phyloP scores from a whole-genome alignment of 2,113 vertebrate species.

The Cynopterus brachyotis region DNA sequence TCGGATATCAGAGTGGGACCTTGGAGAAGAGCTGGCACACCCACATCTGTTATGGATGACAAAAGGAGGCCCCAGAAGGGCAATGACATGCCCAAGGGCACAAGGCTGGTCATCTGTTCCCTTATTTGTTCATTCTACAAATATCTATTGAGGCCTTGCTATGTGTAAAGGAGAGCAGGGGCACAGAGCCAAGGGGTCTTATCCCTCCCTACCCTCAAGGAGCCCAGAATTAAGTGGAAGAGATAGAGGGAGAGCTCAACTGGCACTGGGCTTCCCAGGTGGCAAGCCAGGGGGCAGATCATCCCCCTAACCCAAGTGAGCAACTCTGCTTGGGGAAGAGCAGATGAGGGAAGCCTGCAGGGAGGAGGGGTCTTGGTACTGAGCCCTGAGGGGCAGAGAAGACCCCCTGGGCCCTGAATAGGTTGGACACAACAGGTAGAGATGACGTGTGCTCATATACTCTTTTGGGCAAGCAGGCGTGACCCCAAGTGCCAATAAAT shows the following conservation, averaged over 20 bases:
- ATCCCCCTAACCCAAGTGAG: not conserved
- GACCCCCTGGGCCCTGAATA: not conserved
- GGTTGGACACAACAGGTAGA: not conserved
- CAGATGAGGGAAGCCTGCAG: not conserved
- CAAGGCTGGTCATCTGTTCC: not conserved
- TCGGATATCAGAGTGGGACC: fast-evolving
- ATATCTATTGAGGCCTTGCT: not conserved
- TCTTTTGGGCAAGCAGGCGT: not conserved
- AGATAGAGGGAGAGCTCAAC: no score
- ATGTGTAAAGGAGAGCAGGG: fast-evolving
- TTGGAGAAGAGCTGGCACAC: fast-evolving
- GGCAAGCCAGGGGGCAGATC: not conserved
- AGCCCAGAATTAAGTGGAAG: not conserved
- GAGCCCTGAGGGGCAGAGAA: not conserved
- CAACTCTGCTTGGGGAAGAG: not conserved
- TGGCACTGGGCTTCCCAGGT: not conserved
- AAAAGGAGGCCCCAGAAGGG: not conserved
- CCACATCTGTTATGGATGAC: not conserved
- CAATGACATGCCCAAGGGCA: not conserved
- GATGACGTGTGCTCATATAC: not conserved
- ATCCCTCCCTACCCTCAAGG: not conserved
- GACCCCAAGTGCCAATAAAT: not conserved
- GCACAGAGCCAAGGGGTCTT: not conserved
- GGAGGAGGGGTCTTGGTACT: not conserved
- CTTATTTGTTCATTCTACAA: not conserved